Evolutionary conservation across 1,140 invertebrate species (phyloP), one percentile per base, ranked within the genome.

Genomic region (Armadillidium nasatum): DNA sequence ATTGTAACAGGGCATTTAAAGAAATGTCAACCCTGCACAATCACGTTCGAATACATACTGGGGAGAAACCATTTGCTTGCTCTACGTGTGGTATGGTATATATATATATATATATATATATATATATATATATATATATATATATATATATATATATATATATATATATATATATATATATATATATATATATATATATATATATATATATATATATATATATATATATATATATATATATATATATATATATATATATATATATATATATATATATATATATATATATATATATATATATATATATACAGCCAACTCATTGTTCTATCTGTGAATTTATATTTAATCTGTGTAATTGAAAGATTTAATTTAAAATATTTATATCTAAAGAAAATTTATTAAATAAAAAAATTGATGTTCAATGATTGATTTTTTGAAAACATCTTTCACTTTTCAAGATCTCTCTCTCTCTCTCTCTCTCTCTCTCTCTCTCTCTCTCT

Each of bases 41-140:
- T 84, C 93, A 95, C 83, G 90, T 93, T 83, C 84, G 93, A 75
- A 94, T 96, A 81, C 93, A 89, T 82, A 94, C 93, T 9, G 94
- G 94, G 0, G 94, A 96, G 84, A 94, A 95, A 84, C 94, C 94
- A 13, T 96, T 94, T 83, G 91, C 91, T 67, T 96, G 94, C 84
- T 93, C 94, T 86, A 91, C 92, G 76, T 96, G 94, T 85, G 93
- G 92, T 33, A 13, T 9, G 19, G 23, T 0, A 7, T n/a, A 0
- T 7, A 19, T 23, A 19, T 23, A 22, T n/a, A n/a, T 13, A 43
- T 15, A 13, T 15, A 19, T 19, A 15, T 13, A 19, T 60, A 60
- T 60, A 60, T 60, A 60, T 60, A 60, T 60, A 60, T 60, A 60
- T 60, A 60, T 60, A 50, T 60, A 60, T 60, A 60, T 60, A 60